Conservation (phyloP, 2,888 invertebrate species). For the Lasioglossum leucozonium region DNA sequence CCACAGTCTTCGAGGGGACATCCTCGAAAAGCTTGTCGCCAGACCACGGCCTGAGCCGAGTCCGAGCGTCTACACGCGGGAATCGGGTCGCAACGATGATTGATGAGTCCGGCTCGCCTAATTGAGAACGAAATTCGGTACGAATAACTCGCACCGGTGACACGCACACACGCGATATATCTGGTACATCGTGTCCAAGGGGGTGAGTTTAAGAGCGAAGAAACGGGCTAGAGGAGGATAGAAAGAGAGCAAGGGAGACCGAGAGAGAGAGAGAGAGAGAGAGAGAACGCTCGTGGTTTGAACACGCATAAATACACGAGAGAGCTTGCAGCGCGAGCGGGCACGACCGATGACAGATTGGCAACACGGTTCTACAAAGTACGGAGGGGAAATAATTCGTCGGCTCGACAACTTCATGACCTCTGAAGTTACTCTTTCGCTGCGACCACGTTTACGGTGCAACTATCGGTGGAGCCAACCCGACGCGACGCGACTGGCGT, state of each 20-base stretch:
- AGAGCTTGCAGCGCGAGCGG: slow-evolving; percentile 32
- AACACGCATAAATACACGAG: slow-evolving; percentile 49
- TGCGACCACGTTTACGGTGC: slow-evolving; percentile 62
- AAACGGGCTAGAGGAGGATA: background rate
- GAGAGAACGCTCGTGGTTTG: background rate
- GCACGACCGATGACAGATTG: slow-evolving; percentile 71
- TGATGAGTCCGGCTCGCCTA: slow-evolving; percentile 42
- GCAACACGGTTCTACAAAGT: slow-evolving; percentile 65
- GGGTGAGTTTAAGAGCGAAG: background rate
- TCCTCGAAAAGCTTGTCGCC: slow-evolving; percentile 26
- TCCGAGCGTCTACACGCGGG: slow-evolving; percentile 32
- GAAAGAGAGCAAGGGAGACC: background rate
- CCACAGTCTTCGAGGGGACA: slow-evolving; percentile 34
- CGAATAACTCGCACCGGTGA: slow-evolving; percentile 55
- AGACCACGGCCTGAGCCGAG: background rate
- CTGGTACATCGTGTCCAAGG: slow-evolving; percentile 44
- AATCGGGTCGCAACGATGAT: slow-evolving; percentile 40
- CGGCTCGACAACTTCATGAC: slow-evolving; percentile 66
- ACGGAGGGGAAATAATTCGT: slow-evolving; percentile 69
- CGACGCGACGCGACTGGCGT: slow-evolving; percentile 54
- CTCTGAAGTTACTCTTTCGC: slow-evolving; percentile 63
- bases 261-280: slow-evolving; percentile 2
- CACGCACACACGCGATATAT: slow-evolving; percentile 43
- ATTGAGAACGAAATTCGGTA: slow-evolving; percentile 64
- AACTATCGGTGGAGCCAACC: background rate